Evolutionary conservation across 2,888 invertebrate species (phyloP), one percentile per base, ranked within the genome.

Genomic region (Aquatica leii): DNA sequence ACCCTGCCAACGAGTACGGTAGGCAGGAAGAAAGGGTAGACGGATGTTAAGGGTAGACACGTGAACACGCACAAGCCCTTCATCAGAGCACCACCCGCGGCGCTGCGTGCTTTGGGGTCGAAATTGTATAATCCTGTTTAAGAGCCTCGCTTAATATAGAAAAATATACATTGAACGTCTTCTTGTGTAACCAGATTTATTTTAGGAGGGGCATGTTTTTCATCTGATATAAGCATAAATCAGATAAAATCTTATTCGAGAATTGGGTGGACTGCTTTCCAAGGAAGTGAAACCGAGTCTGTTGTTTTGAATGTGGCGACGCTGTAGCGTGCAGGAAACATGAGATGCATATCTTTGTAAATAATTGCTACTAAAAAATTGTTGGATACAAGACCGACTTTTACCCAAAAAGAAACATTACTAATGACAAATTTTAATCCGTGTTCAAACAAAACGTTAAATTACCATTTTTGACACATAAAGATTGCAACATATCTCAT

Each of bases 21-120:
- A 59, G 53, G 63, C 49, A 57, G 54, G 46, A 59, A 54, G 58
- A 63, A 59, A 63, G 63, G 63, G 58, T 63, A 63, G 63, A 63
- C 59, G 63, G 59, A 64, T 64, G 63, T 59, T 55, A 49, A 53
- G 59, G 59, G 59, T 62, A 52, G 59, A 59, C 63, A 59, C 63
- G 63, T 64, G 63, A 64, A 64, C 63, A 64, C 63, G 63, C 63
- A 64, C 63, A 64, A 64, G 63, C 63, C 63, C 63, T 64, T 64
- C 63, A 64, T 64, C 63, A 64, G 58, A 48, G 59, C 43, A 43
- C 63, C 63, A 64, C 63, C 63, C 63, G 63, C 63, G 59, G 63
- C 59, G 63, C 52, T 64, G 63, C 63, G 59, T 64, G 63, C 63
- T 64, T 56, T 59, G 63, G 63, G 59, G 63, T 59, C 51, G 59